phyloP scores from a whole-genome alignment of 2,113 vertebrate genomes.

The Sturnus vulgaris region DNA sequence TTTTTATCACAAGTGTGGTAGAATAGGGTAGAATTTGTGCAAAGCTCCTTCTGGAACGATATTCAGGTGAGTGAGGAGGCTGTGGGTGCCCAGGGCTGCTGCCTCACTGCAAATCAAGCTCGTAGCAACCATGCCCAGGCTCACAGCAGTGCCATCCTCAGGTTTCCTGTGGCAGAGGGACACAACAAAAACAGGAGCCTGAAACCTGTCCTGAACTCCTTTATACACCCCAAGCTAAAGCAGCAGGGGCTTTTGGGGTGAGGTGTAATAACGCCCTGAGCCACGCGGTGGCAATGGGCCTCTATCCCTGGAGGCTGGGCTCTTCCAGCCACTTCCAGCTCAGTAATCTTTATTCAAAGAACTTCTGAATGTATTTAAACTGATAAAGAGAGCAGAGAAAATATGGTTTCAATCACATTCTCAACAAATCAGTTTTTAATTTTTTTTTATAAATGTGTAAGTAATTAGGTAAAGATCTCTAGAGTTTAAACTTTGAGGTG shows the following conservation, averaged over 20 bases:
- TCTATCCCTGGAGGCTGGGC: not conserved
- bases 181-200: not conserved
- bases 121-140: not conserved
- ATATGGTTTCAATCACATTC: conserved; percentile 48
- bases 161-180: not conserved
- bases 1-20: not conserved
- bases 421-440: conserved; percentile 12
- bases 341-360: not conserved
- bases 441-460: conserved; percentile 46
- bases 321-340: not conserved
- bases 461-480: conserved; percentile 53
- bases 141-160: not conserved
- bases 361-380: conserved; percentile 30
- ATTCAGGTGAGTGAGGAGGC: not conserved
- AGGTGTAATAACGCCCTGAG: not conserved
- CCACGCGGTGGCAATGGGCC: conserved; percentile 66
- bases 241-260: accelerated
- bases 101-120: not conserved
- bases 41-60: not conserved
- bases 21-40: not conserved
- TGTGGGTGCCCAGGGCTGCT: not conserved
- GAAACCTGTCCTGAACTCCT: not conserved
- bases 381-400: not conserved
- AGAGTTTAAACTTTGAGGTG: conserved; percentile 32
- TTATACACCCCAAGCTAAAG: not conserved